Evolutionary conservation across 2,888 invertebrate species (phyloP).

Genomic region (Aproaerema taeniolella): DNA sequence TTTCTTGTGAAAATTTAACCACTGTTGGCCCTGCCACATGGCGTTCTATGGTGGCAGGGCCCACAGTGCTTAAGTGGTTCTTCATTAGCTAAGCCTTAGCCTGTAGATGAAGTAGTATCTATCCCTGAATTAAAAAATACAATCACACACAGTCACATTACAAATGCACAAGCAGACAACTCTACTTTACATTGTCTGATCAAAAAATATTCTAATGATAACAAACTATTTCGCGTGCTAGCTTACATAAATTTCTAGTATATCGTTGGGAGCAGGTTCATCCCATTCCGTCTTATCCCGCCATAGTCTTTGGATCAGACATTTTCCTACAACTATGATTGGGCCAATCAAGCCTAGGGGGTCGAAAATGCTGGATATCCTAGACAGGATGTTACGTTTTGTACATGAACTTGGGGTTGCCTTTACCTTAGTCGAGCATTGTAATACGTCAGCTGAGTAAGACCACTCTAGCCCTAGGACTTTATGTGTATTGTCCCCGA

Average conservation of each 20-base stretch:
- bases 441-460: background rate
- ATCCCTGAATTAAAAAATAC: too few species aligned
- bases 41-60: too few species aligned
- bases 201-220: too few species aligned
- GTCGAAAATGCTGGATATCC: conserved; percentile 9
- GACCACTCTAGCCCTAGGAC: background rate
- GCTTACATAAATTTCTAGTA: too few species aligned
- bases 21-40: too few species aligned
- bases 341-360: conserved; percentile 7
- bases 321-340: conserved; percentile 3
- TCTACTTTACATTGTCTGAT: too few species aligned
- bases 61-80: too few species aligned
- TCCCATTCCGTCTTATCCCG: conserved; percentile 3
- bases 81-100: too few species aligned
- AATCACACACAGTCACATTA: too few species aligned
- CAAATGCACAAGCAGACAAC: too few species aligned
- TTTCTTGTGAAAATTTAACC: background rate
- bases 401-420: background rate
- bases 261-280: background rate
- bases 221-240: too few species aligned
- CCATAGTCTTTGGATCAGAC: conserved; percentile 7
- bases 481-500: background rate
- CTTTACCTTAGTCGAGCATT: background rate
- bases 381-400: conserved; percentile 4
- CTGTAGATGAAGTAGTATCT: too few species aligned